Percentiles rank a stretch among this genome's conserved stretches.
Evolutionary conservation across 2,113 vertebrate genomes (phyloP).

Genomic region (Engraulis encrasicolus): DNA sequence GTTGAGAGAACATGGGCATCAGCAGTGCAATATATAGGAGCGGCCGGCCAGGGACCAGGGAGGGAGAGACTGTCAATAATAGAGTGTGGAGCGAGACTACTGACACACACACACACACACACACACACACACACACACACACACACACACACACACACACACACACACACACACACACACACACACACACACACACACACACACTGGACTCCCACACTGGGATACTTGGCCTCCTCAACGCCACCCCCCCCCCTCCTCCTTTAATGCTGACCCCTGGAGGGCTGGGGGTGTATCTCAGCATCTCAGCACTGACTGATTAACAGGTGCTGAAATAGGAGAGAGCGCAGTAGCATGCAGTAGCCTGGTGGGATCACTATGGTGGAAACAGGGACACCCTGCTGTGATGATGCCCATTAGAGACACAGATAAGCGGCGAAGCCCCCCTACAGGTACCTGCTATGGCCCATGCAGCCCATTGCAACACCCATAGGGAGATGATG

Average conservation of each 20-base stretch:
- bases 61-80: background rate
- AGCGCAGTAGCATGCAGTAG: no score
- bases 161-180: no score
- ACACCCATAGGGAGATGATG: conserved; percentile 51
- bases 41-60: no score
- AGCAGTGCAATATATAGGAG: background rate
- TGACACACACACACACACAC: no score
- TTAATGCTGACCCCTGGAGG: background rate
- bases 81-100: background rate
- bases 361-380: background rate
- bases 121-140: no score
- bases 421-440: background rate
- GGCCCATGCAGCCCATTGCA: conserved; percentile 29
- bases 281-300: no score
- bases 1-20: background rate
- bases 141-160: no score
- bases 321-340: background rate
- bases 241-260: no score
- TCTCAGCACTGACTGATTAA: conserved; percentile 17
- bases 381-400: conserved; percentile 5
- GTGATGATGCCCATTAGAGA: background rate
- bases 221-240: background rate
- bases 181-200: no score
- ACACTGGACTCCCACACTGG: background rate
- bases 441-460: background rate